Evolutionary conservation across 1,140 invertebrate species (phyloP), one percentile per base, ranked within the genome.

Genomic region (Brachionus sp.): DNA sequence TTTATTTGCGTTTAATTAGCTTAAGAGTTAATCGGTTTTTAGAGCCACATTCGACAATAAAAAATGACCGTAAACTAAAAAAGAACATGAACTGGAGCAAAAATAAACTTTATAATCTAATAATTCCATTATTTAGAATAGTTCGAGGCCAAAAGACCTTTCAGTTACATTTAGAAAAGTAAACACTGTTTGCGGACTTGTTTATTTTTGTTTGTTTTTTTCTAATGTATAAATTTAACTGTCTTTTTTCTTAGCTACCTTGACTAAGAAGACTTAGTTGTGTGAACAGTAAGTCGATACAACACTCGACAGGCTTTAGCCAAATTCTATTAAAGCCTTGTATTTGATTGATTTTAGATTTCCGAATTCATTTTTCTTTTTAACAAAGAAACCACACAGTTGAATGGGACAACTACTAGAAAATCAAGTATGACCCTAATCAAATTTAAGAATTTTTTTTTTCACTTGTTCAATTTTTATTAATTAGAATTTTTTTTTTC

Each of bases 101-200:
- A 70, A 70, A 70, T 70, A 70, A 70, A 70, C 16, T 70, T 70
- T 70, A 57, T 70, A 70, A 70, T 70, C 66, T 39, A 70, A 70
- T 70, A 70, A 70, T 70, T 70, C 35, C 35, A 19, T 70, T 66
- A 33, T 33, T 66, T 66, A 37, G 37, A 70, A 70, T 19, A 70
- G 29, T 39, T 39, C 16, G 66, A 19, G 66, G 16, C 16, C 66
- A 37, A 70, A 37, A 70, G 37, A 39, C 66, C 66, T 70, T 39
- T 39, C 16, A 70, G 66, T 70, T 39, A 39, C 35, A 70, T 70
- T 66, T 42, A 70, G 19, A 39, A 70, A 70, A 70, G 66, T 39
- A 70, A 70, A 70, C 66, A 70, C 7, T 42, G 37, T 70, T 37
- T 70, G 33, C 9, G 66, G 66, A 70, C 66, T 37, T 39, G 33